phyloP scores from a whole-genome alignment of 1,140 invertebrate species.

The Orchestia grillus region DNA sequence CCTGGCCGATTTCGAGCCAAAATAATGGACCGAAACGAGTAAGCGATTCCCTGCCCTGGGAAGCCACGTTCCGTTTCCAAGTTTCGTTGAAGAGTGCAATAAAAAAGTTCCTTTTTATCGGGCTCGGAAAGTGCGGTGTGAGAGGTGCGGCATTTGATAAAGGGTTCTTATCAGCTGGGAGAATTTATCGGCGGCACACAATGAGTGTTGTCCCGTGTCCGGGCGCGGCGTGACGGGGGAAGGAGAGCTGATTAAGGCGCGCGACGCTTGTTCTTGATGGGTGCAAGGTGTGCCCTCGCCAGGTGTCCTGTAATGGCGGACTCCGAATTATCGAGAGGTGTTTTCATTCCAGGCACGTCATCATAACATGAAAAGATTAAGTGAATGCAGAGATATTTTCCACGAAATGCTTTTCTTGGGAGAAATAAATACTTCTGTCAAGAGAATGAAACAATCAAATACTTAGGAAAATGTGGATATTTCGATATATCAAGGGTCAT shows the following conservation, averaged over 20 bases:
- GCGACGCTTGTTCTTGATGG: neutral
- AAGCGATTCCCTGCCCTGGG: neutral
- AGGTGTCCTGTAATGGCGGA: neutral
- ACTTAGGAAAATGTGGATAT: neutral
- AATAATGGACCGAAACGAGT: neutral
- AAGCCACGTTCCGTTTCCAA: neutral
- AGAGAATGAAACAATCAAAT: neutral
- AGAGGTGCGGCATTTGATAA: neutral
- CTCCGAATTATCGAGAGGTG: neutral
- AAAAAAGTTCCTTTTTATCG: neutral
- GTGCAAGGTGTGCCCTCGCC: neutral
- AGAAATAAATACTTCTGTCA: neutral
- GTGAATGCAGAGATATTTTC: neutral
- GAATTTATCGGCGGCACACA: neutral
- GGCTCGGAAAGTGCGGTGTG: neutral
- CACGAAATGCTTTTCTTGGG: neutral
- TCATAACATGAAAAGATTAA: neutral
- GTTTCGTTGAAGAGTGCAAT: neutral
- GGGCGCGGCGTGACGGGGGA: neutral
- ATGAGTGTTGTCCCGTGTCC: neutral
- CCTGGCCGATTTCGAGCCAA: neutral
- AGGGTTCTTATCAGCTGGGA: neutral
- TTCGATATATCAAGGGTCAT: neutral
- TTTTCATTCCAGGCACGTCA: neutral
- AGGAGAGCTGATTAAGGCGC: neutral